Percentiles rank a stretch among this genome's conserved stretches.
Evolutionary conservation across 2,888 invertebrate genomes (phyloP).

Genomic region (Limnephilus auricula): DNA sequence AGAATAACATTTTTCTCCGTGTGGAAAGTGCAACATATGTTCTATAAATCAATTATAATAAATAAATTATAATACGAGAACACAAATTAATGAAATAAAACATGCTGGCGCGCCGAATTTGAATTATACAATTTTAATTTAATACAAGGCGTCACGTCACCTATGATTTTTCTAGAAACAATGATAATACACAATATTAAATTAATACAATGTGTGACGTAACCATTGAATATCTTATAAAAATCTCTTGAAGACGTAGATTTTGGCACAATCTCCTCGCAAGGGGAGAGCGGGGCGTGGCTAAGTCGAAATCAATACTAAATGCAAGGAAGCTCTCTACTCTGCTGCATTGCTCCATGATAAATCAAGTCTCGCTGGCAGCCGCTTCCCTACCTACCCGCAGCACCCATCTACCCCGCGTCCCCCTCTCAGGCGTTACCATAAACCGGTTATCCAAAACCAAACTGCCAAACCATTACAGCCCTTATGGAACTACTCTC

Average conservation of each 20-base stretch:
- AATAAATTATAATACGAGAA: no score
- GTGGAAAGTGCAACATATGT: no score
- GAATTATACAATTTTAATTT: no score
- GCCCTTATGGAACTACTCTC: not conserved
- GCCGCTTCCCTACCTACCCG: slow-evolving; percentile 56
- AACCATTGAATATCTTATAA: not conserved
- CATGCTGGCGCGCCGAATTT: no score
- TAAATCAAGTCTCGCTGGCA: slow-evolving; percentile 75
- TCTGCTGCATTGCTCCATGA: slow-evolving; percentile 77
- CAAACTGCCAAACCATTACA: slow-evolving; percentile 5
- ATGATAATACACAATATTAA: no score
- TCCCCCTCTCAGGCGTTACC: slow-evolving; percentile 27
- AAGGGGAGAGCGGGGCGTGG: slow-evolving; percentile 69
- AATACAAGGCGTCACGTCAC: no score
- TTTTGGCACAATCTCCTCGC: slow-evolving; percentile 54
- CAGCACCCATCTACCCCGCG: slow-evolving; percentile 16
- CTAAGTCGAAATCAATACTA: slow-evolving; percentile 79
- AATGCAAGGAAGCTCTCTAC: slow-evolving; percentile 73
- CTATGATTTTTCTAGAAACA: no score
- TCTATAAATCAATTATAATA: no score
- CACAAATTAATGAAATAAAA: no score
- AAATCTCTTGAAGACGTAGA: slow-evolving; percentile 22
- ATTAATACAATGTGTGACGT: not conserved
- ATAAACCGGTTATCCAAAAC: slow-evolving; percentile 44
- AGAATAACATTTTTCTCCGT: no score